These are phyloP conservation scores for Notocelia uddmanniana DNA, from an alignment of 2,888 invertebrate species.

Conservation along the genomic window DNA sequence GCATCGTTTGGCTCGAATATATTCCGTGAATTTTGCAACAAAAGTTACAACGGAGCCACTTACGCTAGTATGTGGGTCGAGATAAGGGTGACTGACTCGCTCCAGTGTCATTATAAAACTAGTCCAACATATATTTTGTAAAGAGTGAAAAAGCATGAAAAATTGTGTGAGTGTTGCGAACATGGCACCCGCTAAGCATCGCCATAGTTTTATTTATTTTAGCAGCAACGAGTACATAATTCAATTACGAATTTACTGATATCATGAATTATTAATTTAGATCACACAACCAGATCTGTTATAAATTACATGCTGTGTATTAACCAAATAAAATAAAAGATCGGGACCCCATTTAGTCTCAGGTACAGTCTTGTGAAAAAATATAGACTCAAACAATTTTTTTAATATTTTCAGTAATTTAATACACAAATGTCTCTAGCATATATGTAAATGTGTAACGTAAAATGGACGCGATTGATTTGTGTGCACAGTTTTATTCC, in stretches of 20 bases:
- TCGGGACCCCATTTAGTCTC: background rate
- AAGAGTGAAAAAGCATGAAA: conserved; percentile 25
- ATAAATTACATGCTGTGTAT: too few species aligned
- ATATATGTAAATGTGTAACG: too few species aligned
- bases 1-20: conserved; percentile 38
- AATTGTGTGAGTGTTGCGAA: background rate
- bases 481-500: too few species aligned
- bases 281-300: too few species aligned
- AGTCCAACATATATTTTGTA: conserved; percentile 6
- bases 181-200: background rate
- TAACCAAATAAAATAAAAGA: background rate
- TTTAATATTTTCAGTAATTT: too few species aligned
- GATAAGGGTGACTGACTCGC: conserved; percentile 21
- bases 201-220: background rate
- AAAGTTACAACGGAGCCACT: conserved; percentile 18
- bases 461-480: too few species aligned
- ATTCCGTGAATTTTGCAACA: conserved; percentile 32
- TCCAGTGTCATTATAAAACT: conserved; percentile 17
- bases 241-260: background rate
- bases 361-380: too few species aligned
- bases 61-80: conserved; percentile 18
- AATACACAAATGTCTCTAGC: too few species aligned
- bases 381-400: too few species aligned
- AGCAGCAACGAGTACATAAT: background rate
- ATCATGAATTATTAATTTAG: background rate